A percentile compares a stretch with the other conserved stretches of the same genome.
Evolutionary conservation across 2,797 vertebrate species (phyloP).

Genomic region (Enteromius treurensis): DNA sequence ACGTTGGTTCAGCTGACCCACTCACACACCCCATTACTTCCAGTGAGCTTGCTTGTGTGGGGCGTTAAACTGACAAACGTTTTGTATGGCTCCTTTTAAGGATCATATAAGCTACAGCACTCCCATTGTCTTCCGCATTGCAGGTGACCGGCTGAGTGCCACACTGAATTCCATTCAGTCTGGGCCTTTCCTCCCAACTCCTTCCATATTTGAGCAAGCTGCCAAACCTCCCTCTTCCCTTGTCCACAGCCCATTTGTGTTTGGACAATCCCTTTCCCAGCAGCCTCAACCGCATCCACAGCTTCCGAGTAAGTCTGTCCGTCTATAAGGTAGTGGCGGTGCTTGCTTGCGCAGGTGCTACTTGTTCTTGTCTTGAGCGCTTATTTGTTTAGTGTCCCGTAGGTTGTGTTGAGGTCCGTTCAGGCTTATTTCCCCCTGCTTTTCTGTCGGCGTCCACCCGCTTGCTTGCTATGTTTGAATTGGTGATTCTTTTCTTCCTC

Average conservation of each 20-base stretch:
- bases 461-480: conserved; percentile 50
- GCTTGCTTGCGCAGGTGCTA: conserved; percentile 86
- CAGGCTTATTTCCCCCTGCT: conserved; percentile 39
- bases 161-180: conserved; percentile 99
- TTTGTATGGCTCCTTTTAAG: conserved; percentile 65
- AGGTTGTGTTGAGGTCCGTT: conserved; percentile 40
- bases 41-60: conserved; percentile 56
- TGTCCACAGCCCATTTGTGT: conserved; percentile 99
- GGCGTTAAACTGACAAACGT: conserved; percentile 56
- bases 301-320: conserved; percentile 99
- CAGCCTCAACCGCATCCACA: conserved; percentile 97
- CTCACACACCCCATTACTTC: conserved; percentile 49
- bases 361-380: conserved; percentile 60
- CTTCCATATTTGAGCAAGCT: conserved; percentile 99
- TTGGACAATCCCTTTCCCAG: conserved; percentile 99
- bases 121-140: conserved; percentile 95
- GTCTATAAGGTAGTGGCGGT: conserved; percentile 88
- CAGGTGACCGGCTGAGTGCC: conserved; percentile 99
- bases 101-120: conserved; percentile 93
- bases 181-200: conserved; percentile 98
- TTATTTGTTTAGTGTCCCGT: conserved; percentile 44
- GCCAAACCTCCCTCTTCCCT: conserved; percentile 99
- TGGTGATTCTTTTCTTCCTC: conserved; percentile 14
- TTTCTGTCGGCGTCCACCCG: conserved; percentile 39
- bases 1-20: conserved; percentile 54